phyloP scores from a whole-genome alignment of 2,113 vertebrate genomes.

The Spilogale gracilis region DNA sequence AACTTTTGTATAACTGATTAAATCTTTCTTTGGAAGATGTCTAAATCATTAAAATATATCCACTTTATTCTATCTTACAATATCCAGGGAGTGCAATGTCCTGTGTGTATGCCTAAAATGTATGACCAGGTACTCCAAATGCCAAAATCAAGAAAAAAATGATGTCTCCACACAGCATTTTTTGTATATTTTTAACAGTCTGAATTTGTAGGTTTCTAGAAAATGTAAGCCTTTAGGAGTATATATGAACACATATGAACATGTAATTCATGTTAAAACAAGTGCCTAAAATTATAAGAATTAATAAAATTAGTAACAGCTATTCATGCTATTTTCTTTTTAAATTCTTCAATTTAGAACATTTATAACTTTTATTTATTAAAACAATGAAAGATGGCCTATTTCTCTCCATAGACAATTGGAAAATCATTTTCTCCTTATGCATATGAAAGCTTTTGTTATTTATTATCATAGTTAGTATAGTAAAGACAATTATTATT shows the following conservation, averaged over 20 bases:
- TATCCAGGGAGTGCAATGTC: neutral
- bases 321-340: neutral
- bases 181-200: neutral
- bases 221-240: neutral
- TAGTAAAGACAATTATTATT: neutral
- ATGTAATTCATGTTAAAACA: neutral
- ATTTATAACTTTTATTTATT: neutral
- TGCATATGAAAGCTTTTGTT: neutral
- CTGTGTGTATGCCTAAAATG: neutral
- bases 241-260: neutral
- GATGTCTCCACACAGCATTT: fast-evolving
- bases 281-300: neutral
- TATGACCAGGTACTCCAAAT: neutral
- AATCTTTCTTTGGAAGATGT: neutral
- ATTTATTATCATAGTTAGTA: neutral
- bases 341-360: neutral
- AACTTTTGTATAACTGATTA: neutral
- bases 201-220: neutral
- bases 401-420: neutral
- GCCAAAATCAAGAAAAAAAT: neutral
- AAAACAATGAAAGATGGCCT: neutral
- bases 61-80: neutral
- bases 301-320: neutral
- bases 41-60: neutral
- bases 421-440: neutral